Evolutionary conservation across 2,113 vertebrate genomes (phyloP), one percentile per base, ranked within the genome.

Genomic region (Numida meleagris): DNA sequence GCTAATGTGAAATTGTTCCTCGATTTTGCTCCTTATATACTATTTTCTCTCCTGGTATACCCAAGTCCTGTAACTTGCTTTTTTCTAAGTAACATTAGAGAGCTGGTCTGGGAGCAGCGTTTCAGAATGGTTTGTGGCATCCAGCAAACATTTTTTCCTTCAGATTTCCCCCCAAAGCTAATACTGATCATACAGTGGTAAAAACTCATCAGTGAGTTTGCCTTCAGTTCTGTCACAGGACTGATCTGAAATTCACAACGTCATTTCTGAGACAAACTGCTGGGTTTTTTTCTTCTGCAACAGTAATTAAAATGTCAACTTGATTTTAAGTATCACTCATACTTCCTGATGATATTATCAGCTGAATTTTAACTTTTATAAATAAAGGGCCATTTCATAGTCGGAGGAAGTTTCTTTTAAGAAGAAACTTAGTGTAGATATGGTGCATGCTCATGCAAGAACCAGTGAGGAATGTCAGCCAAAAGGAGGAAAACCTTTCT

Each of bases 341-440:
- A 14, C 75, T 87, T 92, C 91, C 91, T 88, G 40, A 48, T 50
- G 75, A 73, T 75, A 38, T 45, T 91, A 93, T 79, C 88, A 82
- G 75, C 63, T 88, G 40, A 34, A 74, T 40, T 42, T 21, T 5
- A 82, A 74, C 82, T 93, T 70, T 19, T 77, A 40, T 67, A 34
- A 34, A 42, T 40, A 86, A 83, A 88, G 40, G 25, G n/a, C 25
- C 45, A 58, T 75, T 83, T 66, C 65, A 66, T 4, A 66, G 12
- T 23, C 79, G 71, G 12, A 82, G 40, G 75, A 89, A 76, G 36
- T 91, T 96, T 91, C 62, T 79, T 67, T 71, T 87, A 43, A 79
- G 23, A 43, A 57, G 27, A 67, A n/a, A n/a, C 42, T 85, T 82
- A 61, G 82, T 68, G 79, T 86, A 87, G 72, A 68, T 74, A 76